Evolutionary conservation across 2,113 vertebrate genomes (phyloP), one percentile per base, ranked within the genome.

Genomic region (Anguilla japonica): DNA sequence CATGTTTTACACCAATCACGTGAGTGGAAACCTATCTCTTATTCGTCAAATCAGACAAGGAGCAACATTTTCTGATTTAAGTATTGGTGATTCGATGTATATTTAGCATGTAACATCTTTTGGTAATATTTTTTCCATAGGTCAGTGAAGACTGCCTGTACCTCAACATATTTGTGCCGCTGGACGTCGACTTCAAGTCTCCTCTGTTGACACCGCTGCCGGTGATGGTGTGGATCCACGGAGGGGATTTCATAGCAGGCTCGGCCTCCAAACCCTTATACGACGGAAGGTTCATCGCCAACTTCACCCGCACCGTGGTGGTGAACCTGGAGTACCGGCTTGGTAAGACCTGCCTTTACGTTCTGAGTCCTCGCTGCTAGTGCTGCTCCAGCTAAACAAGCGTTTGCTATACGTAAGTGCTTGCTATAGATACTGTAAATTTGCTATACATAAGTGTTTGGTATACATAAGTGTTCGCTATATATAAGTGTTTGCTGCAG

Each of bases 211-310:
- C 40, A 43, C 87, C 86, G 0, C 85, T 96, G 63, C 96, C 96
- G 0, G 93, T 96, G 86, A 94, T 96, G 95, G 93, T 95, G 83
- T 96, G 96, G 96, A 94, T 96, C 89, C 96, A 96, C 1, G 95
- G 95, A 0, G 96, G 96, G 18, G 94, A 96, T 81, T 96, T 96
- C 83, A 93, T 95, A 0, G 95, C 93, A 0, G 95, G 96, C 1
- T 94, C 95, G 0, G 95, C 95, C 88, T 96, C 96, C 80, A 96
- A 95, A 85, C 94, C 94, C 0, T 89, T 96, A 86, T 96, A 95
- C 20, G 96, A 96, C 1, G 95, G 95, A 40, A 93, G 96, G 84
- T 96, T 95, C 91, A 91, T 96, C 90, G 93, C 93, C 71, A 96
- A 96, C 93, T 94, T 93, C 87, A 95, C 94, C 50, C 89, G 88